Percentiles rank a stretch among this genome's conserved stretches.
Conservation (phyloP, 2,888 invertebrate species). For the Oligia fasciuncula region DNA sequence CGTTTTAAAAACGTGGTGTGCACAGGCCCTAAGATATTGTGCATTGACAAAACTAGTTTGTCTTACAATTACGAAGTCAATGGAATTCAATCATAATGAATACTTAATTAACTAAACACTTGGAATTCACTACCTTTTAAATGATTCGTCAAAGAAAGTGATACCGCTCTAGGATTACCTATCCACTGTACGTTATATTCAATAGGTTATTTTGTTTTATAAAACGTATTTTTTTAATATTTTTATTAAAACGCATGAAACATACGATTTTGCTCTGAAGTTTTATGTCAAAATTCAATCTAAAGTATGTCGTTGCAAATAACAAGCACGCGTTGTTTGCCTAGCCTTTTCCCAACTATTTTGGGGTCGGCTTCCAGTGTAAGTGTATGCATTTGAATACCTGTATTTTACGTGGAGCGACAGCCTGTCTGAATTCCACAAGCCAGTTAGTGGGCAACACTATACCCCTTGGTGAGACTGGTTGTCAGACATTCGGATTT, state of each 20-base stretch:
- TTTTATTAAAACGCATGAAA: too few species aligned
- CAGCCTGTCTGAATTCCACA: too few species aligned
- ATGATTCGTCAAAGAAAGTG: slow-evolving; percentile 6
- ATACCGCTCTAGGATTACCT: not conserved
- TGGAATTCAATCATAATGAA: slow-evolving; percentile 2
- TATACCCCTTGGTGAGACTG: not conserved
- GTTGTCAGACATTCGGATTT: not conserved
- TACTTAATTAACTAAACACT: slow-evolving; percentile 2
- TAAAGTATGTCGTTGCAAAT: too few species aligned
- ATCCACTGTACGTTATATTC: not conserved
- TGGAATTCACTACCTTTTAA: slow-evolving; percentile 7
- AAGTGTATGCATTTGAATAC: not conserved
- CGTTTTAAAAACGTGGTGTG: too few species aligned
- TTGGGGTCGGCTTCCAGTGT: not conserved
- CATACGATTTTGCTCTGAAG: not conserved
- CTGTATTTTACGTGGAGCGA: too few species aligned
- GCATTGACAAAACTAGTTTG: not conserved
- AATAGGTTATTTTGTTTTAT: not conserved
- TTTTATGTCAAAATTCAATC: not conserved
- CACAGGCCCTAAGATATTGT: not conserved
- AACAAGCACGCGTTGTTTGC: not conserved
- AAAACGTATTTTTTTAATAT: too few species aligned
- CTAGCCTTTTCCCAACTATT: not conserved
- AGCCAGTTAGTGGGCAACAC: too few species aligned
- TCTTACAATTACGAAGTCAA: slow-evolving; percentile 19